Conservation (phyloP, 2,888 invertebrate genomes). For the Drosophila peninsularis region DNA sequence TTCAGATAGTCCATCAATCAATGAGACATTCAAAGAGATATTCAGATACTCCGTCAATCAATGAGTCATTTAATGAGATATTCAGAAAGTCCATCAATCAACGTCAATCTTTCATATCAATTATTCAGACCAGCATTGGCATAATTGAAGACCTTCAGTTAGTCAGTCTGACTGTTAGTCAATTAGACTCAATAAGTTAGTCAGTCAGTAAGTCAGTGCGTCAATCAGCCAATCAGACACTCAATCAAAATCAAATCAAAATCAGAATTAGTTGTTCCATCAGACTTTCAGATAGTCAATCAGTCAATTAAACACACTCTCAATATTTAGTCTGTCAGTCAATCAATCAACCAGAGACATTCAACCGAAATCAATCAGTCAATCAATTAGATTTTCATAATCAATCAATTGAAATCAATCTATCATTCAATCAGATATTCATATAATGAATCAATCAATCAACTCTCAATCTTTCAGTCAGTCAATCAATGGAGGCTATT, state of each 20-base stretch:
- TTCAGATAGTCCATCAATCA: neutral
- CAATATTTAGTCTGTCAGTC: no score
- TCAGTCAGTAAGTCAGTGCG: no score
- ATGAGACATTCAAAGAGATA: neutral
- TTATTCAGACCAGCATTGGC: neutral
- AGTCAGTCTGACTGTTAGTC: neutral
- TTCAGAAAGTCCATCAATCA: neutral
- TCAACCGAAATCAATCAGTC: no score
- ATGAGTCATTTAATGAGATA: neutral
- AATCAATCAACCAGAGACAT: no score
- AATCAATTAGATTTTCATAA: no score
- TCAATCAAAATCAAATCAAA: neutral
- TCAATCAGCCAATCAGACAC: neutral
- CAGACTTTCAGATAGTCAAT: neutral
- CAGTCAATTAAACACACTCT: no score
- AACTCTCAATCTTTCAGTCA: neutral
- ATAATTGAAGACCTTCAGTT: neutral
- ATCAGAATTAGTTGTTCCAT: neutral
- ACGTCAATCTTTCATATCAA: neutral
- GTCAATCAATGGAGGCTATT: no score
- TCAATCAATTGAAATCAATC: no score
- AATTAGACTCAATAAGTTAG: neutral
- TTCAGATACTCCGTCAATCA: neutral
- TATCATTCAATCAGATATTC: no score
- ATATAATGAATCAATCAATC: no score